Evolutionary conservation across 2,888 invertebrate genomes (phyloP).

Genomic region (Tuta absoluta): DNA sequence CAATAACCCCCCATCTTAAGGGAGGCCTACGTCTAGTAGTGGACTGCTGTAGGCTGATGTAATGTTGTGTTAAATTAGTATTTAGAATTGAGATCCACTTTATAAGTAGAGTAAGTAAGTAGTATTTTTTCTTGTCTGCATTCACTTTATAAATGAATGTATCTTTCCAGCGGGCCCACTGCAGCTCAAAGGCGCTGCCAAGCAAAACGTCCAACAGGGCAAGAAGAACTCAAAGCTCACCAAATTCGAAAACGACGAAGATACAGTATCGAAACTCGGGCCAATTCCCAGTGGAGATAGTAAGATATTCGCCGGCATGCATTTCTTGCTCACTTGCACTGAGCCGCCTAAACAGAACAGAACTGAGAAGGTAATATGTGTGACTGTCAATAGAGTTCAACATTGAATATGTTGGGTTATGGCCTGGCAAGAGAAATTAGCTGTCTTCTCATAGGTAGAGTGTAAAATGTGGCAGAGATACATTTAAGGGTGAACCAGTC

Average conservation of each 20-base stretch:
- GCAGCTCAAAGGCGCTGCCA: constrained; percentile 77
- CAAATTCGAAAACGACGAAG: constrained; percentile 73
- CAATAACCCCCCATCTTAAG: too few relatives aligned
- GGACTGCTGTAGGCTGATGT: too few relatives aligned
- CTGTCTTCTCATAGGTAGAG: not conserved
- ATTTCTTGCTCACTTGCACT: constrained; percentile 82
- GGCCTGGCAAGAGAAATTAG: not conserved
- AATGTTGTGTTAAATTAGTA: too few relatives aligned
- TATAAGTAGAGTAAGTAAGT: too few relatives aligned
- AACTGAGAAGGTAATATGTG: constrained; percentile 36
- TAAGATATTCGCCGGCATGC: constrained; percentile 76
- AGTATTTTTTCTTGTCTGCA: too few relatives aligned
- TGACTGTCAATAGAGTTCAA: constrained; percentile 13
- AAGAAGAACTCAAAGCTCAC: constrained; percentile 76
- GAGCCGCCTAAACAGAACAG: constrained; percentile 58
- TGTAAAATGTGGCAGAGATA: not conserved
- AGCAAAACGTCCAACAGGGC: constrained; percentile 65
- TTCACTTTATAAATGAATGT: constrained; percentile 22
- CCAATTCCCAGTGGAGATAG: constrained; percentile 77
- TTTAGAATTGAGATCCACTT: too few relatives aligned
- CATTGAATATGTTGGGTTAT: constrained; percentile 10
- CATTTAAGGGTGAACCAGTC: not conserved
- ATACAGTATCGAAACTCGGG: constrained; percentile 74
- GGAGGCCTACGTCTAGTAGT: too few relatives aligned
- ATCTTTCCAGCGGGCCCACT: constrained; percentile 65